Evolutionary conservation across 2,113 vertebrate species (phyloP).

Genomic region (Orthonyx spaldingii): DNA sequence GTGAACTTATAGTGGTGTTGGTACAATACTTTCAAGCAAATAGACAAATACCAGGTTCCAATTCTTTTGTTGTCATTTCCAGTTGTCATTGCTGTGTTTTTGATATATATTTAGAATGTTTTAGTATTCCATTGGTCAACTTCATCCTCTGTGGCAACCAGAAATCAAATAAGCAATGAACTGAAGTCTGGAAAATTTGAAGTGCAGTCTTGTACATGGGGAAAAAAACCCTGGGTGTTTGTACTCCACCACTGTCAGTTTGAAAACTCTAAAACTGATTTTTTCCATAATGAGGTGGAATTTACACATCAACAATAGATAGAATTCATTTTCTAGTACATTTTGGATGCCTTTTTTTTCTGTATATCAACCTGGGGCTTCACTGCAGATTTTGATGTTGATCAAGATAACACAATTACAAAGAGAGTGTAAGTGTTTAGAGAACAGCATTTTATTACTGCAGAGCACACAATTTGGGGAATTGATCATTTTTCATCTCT

Average conservation of each 20-base stretch:
- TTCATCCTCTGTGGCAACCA: not conserved
- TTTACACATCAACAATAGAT: not conserved
- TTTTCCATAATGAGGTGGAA: not conserved
- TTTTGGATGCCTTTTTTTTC: not conserved
- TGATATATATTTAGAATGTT: not conserved
- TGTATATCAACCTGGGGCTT: not conserved
- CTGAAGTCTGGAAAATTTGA: not conserved
- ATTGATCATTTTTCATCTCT: conserved; percentile 56
- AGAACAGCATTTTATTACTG: not conserved
- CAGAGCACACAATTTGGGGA: not conserved
- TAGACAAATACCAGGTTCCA: not conserved
- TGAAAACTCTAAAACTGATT: not conserved
- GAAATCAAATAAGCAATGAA: not conserved
- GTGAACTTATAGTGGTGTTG: not conserved
- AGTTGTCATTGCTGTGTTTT: not conserved
- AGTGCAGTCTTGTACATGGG: not conserved
- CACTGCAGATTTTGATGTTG: not conserved
- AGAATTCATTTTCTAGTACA: not conserved
- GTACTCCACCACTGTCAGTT: not conserved
- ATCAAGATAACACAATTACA: not conserved
- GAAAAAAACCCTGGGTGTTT: not conserved
- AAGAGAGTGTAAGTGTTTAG: not conserved
- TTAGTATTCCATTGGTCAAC: not conserved
- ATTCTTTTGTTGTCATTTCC: not conserved
- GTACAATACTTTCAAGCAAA: not conserved